Evolutionary conservation across 2,113 vertebrate species (phyloP).

Genomic region (Charina bottae): DNA sequence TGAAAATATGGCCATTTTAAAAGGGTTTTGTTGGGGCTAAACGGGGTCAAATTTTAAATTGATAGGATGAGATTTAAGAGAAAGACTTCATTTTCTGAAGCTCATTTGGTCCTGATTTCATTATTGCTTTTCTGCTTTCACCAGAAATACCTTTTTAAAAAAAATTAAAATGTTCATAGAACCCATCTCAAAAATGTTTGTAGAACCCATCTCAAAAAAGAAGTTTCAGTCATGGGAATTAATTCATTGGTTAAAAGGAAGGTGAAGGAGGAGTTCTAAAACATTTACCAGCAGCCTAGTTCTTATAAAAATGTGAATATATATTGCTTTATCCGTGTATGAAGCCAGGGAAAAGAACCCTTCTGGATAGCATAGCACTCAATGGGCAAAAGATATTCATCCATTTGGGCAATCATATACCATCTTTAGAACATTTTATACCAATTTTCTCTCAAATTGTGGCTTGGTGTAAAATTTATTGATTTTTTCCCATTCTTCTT

Average conservation of each 20-base stretch:
- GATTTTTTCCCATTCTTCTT: neutral
- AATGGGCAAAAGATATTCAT: neutral
- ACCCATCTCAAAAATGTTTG: neutral
- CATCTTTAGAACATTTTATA: neutral
- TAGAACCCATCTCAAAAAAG: neutral
- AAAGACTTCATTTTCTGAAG: neutral
- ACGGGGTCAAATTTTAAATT: neutral
- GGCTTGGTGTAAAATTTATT: neutral
- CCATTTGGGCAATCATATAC: neutral
- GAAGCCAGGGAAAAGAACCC: neutral
- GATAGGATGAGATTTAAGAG: neutral
- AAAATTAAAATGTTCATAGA: neutral
- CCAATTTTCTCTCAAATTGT: neutral
- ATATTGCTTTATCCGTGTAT: neutral
- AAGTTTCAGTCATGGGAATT: neutral
- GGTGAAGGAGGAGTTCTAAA: neutral
- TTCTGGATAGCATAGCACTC: neutral
- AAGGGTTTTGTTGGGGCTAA: neutral
- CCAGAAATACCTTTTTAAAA: neutral
- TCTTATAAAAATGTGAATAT: neutral
- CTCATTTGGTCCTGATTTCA: neutral
- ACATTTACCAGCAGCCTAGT: neutral
- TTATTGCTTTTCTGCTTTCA: neutral
- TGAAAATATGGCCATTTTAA: neutral
- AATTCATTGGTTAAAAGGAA: neutral